Evolutionary conservation across 1,140 invertebrate species (phyloP), one percentile per base, ranked within the genome.

Genomic region (Drosophila seguyi): DNA sequence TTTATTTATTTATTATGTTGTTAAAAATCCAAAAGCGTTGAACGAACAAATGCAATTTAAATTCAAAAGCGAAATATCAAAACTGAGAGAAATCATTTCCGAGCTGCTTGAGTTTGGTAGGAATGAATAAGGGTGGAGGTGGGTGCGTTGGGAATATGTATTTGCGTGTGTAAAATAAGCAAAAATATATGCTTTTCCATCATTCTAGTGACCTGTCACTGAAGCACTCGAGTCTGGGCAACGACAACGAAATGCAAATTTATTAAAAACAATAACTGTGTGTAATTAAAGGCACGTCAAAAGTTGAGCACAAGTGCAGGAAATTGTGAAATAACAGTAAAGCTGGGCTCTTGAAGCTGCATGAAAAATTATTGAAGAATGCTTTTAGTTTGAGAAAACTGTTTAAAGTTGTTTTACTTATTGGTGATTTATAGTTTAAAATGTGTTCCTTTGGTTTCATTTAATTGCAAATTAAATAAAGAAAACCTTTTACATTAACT

Each of bases 1-100:
- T 79, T 80, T 67, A 75, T 82, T 82, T 88, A 84, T 83, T 84
- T 84, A 71, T 88, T 79, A 79, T 88, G 80, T 72, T 88, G 80
- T 88, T 88, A 73, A 88, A 79, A 84, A 68, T 78, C 66, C 42
- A 75, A 66, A 79, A 79, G 82, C 74, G 55, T 68, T 60, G 20
- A 29, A 44, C 75, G 86, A 73, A 79, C 84, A 88, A 87, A 87
- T 88, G 72, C 67, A 85, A 81, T 80, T 77, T 53, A 74, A 81
- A 71, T 75, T 62, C 52, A 72, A 57, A 55, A 81, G 50, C 39
- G 55, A 50, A 58, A 59, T 63, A 57, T 56, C 25, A 45, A 59
- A 50, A 27, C 62, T n/a, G 45, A 66, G 38, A 34, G 27, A 63
- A 42, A 66, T 41, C 25, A 45, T 73, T 42, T 45, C 20, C 22